Evolutionary conservation across 2,888 invertebrate genomes (phyloP).

Genomic region (Meliscaeva auricollis): DNA sequence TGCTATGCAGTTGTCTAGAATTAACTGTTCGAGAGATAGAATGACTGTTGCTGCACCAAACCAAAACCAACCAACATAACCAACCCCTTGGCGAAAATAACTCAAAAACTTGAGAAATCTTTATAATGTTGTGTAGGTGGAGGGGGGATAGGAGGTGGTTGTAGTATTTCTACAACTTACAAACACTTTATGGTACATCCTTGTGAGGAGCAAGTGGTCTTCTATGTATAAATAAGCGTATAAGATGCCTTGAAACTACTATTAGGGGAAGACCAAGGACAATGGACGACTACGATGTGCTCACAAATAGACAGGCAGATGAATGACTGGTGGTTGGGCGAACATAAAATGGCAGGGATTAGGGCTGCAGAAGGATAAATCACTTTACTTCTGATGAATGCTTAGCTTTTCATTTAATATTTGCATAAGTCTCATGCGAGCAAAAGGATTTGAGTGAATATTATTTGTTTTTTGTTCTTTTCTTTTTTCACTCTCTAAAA

Average conservation of each 20-base stretch:
- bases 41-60: conserved; percentile 18
- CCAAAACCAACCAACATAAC: background rate
- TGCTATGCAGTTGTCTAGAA: conserved; percentile 1
- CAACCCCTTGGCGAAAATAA: conserved; percentile 29
- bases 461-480: background rate
- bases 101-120: conserved; percentile 35
- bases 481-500: background rate
- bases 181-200: conserved; percentile 18
- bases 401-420: conserved; percentile 67
- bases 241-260: conserved; percentile 15
- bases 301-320: conserved; percentile 44
- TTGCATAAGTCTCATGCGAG: conserved; percentile 59
- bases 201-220: background rate
- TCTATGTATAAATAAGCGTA: background rate
- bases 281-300: conserved; percentile 25
- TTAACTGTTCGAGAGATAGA: conserved; percentile 2
- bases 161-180: conserved; percentile 13
- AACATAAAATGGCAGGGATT: conserved; percentile 55
- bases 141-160: background rate
- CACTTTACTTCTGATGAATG: conserved; percentile 59
- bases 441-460: conserved; percentile 45
- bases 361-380: conserved; percentile 51
- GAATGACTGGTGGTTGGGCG: conserved; percentile 46
- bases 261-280: conserved; percentile 20
- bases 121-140: background rate